These are phyloP conservation scores for Cataglyphis altisquamis DNA, from an alignment of 2,888 invertebrate species.

Conservation along the genomic window DNA sequence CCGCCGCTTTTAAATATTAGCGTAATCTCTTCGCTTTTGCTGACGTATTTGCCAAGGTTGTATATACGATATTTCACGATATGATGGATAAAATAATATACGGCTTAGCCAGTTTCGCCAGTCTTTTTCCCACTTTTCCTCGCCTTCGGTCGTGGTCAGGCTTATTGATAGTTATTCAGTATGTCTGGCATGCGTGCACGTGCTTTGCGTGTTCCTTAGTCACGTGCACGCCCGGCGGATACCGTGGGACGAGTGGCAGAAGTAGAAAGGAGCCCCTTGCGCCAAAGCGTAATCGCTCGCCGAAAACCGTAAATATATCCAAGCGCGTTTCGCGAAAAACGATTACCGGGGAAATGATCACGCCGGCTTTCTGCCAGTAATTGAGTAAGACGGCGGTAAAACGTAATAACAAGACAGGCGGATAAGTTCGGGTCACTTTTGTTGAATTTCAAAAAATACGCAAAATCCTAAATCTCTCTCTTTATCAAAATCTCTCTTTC, in stretches of 20 bases:
- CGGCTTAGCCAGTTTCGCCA: slow-evolving; percentile 71
- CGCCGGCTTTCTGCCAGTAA: not conserved
- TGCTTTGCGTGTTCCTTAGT: slow-evolving; percentile 71
- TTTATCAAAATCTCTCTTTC: not conserved
- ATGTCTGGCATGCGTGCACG: slow-evolving; percentile 76
- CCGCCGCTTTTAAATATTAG: slow-evolving; percentile 57
- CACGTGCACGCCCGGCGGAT: slow-evolving; percentile 69
- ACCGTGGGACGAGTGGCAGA: slow-evolving; percentile 65
- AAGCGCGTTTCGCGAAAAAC: slow-evolving; percentile 40
- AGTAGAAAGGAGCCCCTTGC: slow-evolving; percentile 53
- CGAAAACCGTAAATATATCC: slow-evolving; percentile 53
- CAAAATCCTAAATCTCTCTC: not conserved
- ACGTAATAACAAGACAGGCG: slow-evolving; percentile 23
- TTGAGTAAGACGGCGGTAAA: not conserved
- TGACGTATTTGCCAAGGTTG: slow-evolving; percentile 74
- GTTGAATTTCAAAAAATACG: not conserved
- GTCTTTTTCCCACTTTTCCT: slow-evolving; percentile 72
- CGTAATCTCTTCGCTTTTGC: slow-evolving; percentile 61
- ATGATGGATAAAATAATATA: slow-evolving; percentile 60
- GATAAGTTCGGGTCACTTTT: slow-evolving; percentile 7
- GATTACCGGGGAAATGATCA: slow-evolving; percentile 20
- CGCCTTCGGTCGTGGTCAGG: slow-evolving; percentile 60
- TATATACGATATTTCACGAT: slow-evolving; percentile 59
- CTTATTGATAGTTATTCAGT: slow-evolving; percentile 64
- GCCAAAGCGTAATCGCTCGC: slow-evolving; percentile 33